A percentile compares a stretch with the other conserved stretches of the same genome.
Evolutionary conservation across 1,140 invertebrate genomes (phyloP).

Genomic region (Hycleus phaleratus): DNA sequence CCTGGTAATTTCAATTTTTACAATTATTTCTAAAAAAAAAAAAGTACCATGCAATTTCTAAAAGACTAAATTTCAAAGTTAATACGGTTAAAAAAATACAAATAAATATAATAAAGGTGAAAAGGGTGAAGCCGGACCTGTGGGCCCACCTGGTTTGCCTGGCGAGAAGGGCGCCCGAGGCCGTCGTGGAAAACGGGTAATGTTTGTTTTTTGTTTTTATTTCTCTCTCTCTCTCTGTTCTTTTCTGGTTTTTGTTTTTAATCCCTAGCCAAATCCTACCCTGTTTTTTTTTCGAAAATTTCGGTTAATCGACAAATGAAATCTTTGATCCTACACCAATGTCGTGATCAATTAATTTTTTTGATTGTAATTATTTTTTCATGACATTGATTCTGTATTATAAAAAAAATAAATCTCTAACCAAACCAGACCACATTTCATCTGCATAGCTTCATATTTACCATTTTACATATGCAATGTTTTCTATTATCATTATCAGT

Average conservation of each 20-base stretch:
- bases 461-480: background rate
- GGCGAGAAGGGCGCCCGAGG: conserved; percentile 73
- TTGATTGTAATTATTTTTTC: no score
- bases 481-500: no score
- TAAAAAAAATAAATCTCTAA: conserved; percentile 16
- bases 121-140: conserved; percentile 66
- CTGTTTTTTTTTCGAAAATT: background rate
- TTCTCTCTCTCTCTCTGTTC: conserved; percentile 16
- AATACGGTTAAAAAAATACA: no score
- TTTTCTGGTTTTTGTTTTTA: background rate
- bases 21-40: background rate
- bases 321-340: no score
- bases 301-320: background rate
- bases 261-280: background rate
- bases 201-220: conserved; percentile 21
- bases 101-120: conserved; percentile 49
- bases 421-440: conserved; percentile 35
- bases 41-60: no score
- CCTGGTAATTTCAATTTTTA: conserved; percentile 54
- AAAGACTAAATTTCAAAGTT: no score
- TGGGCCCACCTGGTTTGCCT: conserved; percentile 62
- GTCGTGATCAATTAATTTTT: no score
- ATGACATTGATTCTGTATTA: conserved; percentile 16
- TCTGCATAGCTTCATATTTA: conserved; percentile 37
- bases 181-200: conserved; percentile 81